Conservation (phyloP, 2,888 invertebrate genomes). For the Prosapia bicincta region DNA sequence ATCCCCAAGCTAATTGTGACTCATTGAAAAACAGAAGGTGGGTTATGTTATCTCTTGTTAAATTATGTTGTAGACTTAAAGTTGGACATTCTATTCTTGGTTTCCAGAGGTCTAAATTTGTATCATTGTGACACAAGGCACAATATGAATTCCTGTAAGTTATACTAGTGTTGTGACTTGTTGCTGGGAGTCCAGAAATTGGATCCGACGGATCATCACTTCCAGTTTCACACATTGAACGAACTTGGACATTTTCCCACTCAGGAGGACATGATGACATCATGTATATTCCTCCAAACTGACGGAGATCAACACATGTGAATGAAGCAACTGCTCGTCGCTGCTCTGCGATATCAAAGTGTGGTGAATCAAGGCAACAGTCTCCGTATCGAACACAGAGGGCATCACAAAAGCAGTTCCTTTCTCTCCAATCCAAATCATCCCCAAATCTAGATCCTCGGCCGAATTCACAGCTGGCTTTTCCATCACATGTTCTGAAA, state of each 20-base stretch:
- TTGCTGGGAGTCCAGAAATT: constrained; percentile 37
- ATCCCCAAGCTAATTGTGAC: constrained; percentile 43
- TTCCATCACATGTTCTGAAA: constrained; percentile 41
- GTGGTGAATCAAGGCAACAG: constrained; percentile 47
- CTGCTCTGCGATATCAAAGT: constrained; percentile 41
- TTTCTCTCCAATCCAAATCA: constrained; percentile 43
- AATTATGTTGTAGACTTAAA: constrained; percentile 23
- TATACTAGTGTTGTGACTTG: constrained; percentile 38
- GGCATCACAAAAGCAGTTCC: constrained; percentile 49
- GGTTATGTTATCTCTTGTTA: constrained; percentile 30
- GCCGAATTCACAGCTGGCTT: constrained; percentile 37
- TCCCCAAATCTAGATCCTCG: constrained; percentile 37
- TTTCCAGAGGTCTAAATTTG: constrained; percentile 44
- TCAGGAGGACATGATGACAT: constrained; percentile 45
- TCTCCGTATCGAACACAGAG: constrained; percentile 48
- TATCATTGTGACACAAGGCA: constrained; percentile 47
- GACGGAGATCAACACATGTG: constrained; percentile 45
- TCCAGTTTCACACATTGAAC: constrained; percentile 39
- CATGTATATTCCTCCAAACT: constrained; percentile 48
- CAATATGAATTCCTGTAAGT: constrained; percentile 48
- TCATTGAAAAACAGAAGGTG: constrained; percentile 36
- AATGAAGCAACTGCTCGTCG: constrained; percentile 40
- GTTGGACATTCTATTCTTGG: constrained; percentile 46
- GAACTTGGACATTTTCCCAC: constrained; percentile 42
- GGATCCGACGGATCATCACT: constrained; percentile 35